phyloP scores from a whole-genome alignment of 2,113 vertebrate species.

The Tachysurus vachellii region DNA sequence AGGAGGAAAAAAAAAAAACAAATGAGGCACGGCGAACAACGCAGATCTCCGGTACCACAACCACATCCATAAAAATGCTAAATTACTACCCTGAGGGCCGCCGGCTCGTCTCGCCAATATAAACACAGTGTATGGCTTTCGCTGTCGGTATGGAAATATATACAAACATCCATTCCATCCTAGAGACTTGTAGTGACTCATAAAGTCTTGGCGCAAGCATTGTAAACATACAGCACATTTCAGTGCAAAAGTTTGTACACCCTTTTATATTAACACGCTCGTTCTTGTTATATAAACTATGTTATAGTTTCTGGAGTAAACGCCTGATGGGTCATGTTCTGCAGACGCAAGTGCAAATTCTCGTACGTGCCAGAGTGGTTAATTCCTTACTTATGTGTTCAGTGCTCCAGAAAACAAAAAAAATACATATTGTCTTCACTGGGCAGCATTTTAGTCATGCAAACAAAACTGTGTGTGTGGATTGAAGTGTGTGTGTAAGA shows the following conservation, averaged over 20 bases:
- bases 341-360: too few relatives aligned
- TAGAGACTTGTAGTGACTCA: neutral
- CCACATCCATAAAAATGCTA: conserved; percentile 38
- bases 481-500: neutral
- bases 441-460: neutral
- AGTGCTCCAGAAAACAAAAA: neutral
- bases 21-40: neutral
- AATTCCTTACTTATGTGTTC: too few relatives aligned
- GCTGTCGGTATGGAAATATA: neutral
- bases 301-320: neutral
- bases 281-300: neutral
- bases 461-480: neutral
- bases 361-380: neutral
- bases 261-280: neutral
- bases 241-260: neutral
- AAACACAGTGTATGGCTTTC: neutral
- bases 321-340: neutral
- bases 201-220: neutral
- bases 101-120: conserved; percentile 11
- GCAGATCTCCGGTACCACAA: neutral
- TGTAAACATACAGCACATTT: neutral
- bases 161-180: neutral
- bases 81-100: conserved; percentile 46
- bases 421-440: neutral
- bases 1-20: conserved; percentile 18